Evolutionary conservation across 2,888 invertebrate genomes (phyloP).

Genomic region (Polyommatus iphigenia): DNA sequence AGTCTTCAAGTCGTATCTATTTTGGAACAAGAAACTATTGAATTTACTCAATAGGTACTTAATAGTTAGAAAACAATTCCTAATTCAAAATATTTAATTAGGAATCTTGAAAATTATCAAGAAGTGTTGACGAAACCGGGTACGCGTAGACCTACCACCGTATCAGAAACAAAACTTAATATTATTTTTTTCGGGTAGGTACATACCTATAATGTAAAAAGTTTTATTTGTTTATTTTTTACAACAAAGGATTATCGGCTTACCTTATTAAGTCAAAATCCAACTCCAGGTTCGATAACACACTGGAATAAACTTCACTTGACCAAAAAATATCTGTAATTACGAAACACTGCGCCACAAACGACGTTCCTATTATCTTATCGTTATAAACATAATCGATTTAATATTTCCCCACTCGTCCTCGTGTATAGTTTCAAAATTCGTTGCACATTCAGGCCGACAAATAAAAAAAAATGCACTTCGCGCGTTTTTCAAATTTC

Average conservation of each 20-base stretch:
- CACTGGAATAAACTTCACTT: slow-evolving; percentile 42
- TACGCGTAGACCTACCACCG: neutral
- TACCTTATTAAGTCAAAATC: slow-evolving; percentile 66
- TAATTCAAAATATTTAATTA: too few relatives aligned
- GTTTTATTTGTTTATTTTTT: neutral
- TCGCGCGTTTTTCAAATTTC: slow-evolving; percentile 41
- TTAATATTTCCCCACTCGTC: slow-evolving; percentile 52
- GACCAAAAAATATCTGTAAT: slow-evolving; percentile 44
- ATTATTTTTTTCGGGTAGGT: neutral
- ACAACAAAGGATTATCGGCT: slow-evolving; percentile 44
- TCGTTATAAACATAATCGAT: slow-evolving; percentile 54
- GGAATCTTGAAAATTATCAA: too few relatives aligned
- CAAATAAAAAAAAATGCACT: slow-evolving; percentile 39
- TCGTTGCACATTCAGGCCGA: slow-evolving; percentile 46
- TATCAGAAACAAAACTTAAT: neutral
- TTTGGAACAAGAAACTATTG: too few relatives aligned
- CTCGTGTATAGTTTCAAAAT: slow-evolving; percentile 44
- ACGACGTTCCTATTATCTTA: slow-evolving; percentile 60
- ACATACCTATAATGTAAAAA: neutral
- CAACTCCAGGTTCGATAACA: slow-evolving; percentile 49
- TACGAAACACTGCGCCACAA: slow-evolving; percentile 61
- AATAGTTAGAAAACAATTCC: too few relatives aligned
- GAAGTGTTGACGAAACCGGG: neutral
- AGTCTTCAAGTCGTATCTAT: too few relatives aligned
- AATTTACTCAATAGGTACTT: too few relatives aligned